These are phyloP conservation scores for Dilophus febrilis DNA, from an alignment of 2,888 invertebrate genomes.

Conservation along the genomic window DNA sequence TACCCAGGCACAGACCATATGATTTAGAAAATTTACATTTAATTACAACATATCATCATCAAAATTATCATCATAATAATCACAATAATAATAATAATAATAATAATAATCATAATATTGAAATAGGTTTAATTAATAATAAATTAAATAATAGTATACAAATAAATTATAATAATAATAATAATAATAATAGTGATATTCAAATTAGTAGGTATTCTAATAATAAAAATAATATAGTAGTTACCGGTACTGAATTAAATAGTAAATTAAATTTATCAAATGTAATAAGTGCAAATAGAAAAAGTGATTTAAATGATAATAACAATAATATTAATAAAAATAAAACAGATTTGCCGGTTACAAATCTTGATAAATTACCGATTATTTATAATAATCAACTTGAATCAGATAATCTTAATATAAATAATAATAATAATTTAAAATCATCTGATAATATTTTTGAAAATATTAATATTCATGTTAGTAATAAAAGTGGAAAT, in stretches of 20 bases:
- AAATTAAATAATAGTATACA: not conserved
- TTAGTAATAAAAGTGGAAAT: too few species aligned
- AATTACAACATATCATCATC: not conserved
- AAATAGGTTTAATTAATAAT: not conserved
- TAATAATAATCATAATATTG: not conserved
- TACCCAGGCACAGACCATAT: slow-evolving; percentile 19
- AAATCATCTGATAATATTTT: too few species aligned
- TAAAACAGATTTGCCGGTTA: not conserved
- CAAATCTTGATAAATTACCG: slow-evolving; percentile 5
- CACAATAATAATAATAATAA: slow-evolving; percentile 2
- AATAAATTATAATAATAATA: slow-evolving; percentile 2
- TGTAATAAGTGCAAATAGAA: not conserved
- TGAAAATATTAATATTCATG: too few species aligned
- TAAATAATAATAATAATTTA: slow-evolving; percentile 1
- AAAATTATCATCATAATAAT: not conserved
- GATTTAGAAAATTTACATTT: slow-evolving; percentile 6
- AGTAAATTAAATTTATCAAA: slow-evolving; percentile 1
- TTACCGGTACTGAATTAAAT: not conserved
- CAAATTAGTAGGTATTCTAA: not conserved
- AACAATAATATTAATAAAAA: too few species aligned
- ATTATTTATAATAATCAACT: slow-evolving; percentile 3
- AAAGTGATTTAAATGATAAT: not conserved
- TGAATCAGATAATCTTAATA: too few species aligned
- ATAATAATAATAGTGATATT: slow-evolving; percentile 4
- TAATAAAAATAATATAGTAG: not conserved